Evolutionary conservation across 2,113 vertebrate genomes (phyloP), one percentile per base, ranked within the genome.

Genomic region (Gavia stellata): DNA sequence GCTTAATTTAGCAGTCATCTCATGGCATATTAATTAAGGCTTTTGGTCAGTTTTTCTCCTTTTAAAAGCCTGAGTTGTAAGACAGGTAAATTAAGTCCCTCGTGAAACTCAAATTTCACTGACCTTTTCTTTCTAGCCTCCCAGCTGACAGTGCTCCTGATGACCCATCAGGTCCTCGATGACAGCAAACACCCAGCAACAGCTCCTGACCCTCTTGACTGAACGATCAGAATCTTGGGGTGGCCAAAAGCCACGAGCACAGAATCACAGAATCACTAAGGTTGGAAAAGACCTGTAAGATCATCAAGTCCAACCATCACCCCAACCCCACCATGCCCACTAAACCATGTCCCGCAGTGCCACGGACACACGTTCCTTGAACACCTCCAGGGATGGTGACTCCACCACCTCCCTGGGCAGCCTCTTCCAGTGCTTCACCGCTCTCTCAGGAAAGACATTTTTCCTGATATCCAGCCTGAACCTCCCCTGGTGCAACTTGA

Each of bases 11-110:
- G 45, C 79, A 75, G 56, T 38, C 75, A 70, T 73, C 79, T 90
- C 87, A 4, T 59, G 68, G 79, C 61, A 56, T 59, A 13, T 88
- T 97, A 95, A 97, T 97, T 84, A 86, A 81, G 65, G 14, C 29
- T 70, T 79, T 75, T 20, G 72, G 65, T 66, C 84, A 92, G 38
- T 79, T 83, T 85, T 74, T 38, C 34, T 81, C 66, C n/a, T 58
- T 78, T 71, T 59, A 81, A 73, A 49, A 66, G 47, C 36, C 36
- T 10, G 79, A 72, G 52, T 28, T 44, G 31, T 24, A 47, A 71
- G 53, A 45, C 28, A 33, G 55, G 44, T 31, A 21, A 86, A 80
- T 86, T 40, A 89, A 91, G 59, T 13, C 74, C 40, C 18, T 45
- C 0, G 6, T 29, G 71, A 83, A 94, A 81, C 42, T 49, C 58